Evolutionary conservation across 2,113 vertebrate species (phyloP), one percentile per base, ranked within the genome.

Genomic region (Syngnathoides biaculeatus): DNA sequence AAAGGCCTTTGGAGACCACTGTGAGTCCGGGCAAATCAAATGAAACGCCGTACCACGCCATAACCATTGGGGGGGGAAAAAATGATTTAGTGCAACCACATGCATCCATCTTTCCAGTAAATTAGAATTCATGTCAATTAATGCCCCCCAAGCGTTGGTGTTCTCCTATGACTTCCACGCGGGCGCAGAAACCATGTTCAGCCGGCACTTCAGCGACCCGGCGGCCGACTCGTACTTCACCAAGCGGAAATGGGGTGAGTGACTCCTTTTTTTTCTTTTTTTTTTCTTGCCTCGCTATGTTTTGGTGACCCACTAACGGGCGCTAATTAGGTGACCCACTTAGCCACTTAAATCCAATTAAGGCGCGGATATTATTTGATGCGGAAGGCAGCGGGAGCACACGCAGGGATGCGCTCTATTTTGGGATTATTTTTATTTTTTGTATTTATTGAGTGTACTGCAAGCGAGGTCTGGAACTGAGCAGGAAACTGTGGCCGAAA

Each of bases 121-220:
- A 20, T 20, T 11, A 22, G 6, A 24, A 24, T 20, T 14, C 2
- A 26, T 27, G 27, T 15, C 17, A 30, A 69, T 39, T n/a, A 10
- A 10, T 12, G 4, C 19, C 1, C 38, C 30, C 26, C n/a, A 62
- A 99, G 97, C 97, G 20, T 92, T 99, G 88, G 96, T 99, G 79
- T 99, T 99, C 91, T 97, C 96, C 1, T 98, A 98, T 65, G 97
- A 99, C 89, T 99, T 99, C 89, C 96, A 98, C 67, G 97, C 97
- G 79, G 97, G 97, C 84, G 95, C 95, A 76, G 97, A 98, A 84
- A 99, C 97, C 40, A 94, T 99, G 96, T 98, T 96, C 93, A 96
- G 94, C 92, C 93, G 95, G 84, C 97, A 99, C 84, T 99, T 98
- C 89, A 98, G 96, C 75, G 96, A 99, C 77, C 95, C 97, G 19